Evolutionary conservation across 1,140 invertebrate genomes (phyloP), one percentile per base, ranked within the genome.

Genomic region (Euura saliciscinereae): DNA sequence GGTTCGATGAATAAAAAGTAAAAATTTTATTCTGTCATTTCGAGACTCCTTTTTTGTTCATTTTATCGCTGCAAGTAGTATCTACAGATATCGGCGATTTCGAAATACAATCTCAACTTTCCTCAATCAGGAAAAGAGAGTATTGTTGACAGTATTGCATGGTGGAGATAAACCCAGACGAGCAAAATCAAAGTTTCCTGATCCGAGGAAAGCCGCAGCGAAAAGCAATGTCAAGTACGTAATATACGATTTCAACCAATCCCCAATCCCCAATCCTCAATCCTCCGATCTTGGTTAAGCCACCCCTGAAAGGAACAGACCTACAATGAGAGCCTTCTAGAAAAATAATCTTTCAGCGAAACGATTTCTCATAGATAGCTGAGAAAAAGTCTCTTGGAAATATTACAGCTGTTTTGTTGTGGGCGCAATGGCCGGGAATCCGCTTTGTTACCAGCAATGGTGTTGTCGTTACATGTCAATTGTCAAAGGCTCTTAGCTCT

Each of bases 251-350:
- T 81, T 78, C 73, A n/a, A 67, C 44, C 71, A 75, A 76, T 75
- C 74, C 69, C 13, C 11, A 59, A 28, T 28, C 28, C 28, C 44
- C 71, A 75, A 76, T 75, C 74, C 69, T 13, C 11, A 59, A 6
- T 59, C 51, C 51, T n/a, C 13, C 51, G 51, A 59, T 59, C 51
- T 59, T 59, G 69, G 75, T 71, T 81, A 80, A 84, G 81, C 79
- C 83, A 76, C 44, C 77, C 76, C 77, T 84, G 74, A 84, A 83
- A 82, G 78, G 77, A 78, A 28, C 71, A 79, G 79, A 83, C 79
- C 77, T 79, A 72, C 74, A 72, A 67, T 67, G 42, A 80, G 71
- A 76, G 73, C 79, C 78, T 75, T 80, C 77, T 76, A 78, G 76
- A 79, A 80, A 82, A 80, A 80, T 80, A 80, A 79, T 81, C 79